A percentile compares a stretch with the other conserved stretches of the same genome.
Evolutionary conservation across 2,113 vertebrate genomes (phyloP).

Genomic region (Macaca mulatta): DNA sequence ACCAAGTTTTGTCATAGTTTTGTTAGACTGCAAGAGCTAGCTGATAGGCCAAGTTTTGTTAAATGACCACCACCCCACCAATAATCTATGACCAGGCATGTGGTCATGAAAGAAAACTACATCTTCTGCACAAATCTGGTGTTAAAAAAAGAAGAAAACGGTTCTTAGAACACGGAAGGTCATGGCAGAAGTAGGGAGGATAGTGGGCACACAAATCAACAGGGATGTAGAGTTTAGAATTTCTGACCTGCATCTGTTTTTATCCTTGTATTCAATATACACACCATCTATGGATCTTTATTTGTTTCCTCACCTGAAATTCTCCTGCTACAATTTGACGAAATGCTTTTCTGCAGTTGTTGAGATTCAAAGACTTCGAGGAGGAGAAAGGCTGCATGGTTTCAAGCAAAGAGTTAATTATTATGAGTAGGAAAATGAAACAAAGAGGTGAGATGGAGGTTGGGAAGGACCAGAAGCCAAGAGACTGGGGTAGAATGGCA

Average conservation of each 20-base stretch:
- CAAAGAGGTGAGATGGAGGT: not conserved
- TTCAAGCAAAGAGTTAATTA: not conserved
- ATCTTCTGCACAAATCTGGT: not conserved
- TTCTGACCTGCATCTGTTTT: not conserved
- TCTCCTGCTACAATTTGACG: not conserved
- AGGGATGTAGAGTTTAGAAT: not conserved
- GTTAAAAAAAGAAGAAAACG: not conserved
- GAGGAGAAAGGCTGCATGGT: not conserved
- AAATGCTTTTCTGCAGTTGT: not conserved
- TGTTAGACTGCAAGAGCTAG: not conserved
- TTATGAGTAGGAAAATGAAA: not conserved
- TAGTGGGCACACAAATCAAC: not conserved
- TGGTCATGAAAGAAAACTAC: not conserved
- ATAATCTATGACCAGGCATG: not conserved
- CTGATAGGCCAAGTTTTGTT: not conserved
- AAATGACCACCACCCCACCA: not conserved
- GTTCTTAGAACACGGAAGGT: not conserved
- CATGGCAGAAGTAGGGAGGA: not conserved
- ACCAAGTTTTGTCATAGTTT: not conserved
- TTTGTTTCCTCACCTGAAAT: not conserved
- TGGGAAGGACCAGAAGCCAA: not conserved
- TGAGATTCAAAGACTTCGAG: not conserved
- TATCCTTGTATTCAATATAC: not conserved
- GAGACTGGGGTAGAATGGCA: not conserved
- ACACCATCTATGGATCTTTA: not conserved